These are phyloP conservation scores for Catharus minimus DNA, from an alignment of 2,113 vertebrate genomes.

Conservation along the genomic window DNA sequence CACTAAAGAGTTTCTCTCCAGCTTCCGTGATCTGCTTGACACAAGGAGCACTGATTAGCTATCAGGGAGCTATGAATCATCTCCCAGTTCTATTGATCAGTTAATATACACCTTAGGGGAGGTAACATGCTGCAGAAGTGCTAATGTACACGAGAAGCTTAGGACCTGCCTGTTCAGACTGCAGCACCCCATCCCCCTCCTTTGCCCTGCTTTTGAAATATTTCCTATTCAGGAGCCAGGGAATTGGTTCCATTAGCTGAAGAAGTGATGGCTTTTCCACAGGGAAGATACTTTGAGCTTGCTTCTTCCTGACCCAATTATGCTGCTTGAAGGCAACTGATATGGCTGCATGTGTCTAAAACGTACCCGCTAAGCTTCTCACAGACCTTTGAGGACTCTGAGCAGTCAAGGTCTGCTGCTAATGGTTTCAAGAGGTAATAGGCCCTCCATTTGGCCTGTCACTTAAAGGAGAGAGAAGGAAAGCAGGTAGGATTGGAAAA, in stretches of 20 bases:
- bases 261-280: background rate
- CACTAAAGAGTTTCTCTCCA: background rate
- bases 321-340: accelerated
- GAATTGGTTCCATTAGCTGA: background rate
- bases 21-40: background rate
- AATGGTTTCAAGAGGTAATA: background rate
- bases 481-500: background rate
- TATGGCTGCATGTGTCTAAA: background rate
- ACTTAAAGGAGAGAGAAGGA: background rate
- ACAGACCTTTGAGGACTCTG: background rate
- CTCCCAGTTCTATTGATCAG: background rate
- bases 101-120: background rate
- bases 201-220: background rate
- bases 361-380: background rate
- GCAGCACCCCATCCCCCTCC: background rate
- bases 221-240: background rate
- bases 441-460: background rate
- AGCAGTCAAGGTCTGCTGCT: background rate
- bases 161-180: background rate
- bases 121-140: background rate
- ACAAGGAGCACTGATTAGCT: background rate
- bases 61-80: background rate
- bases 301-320: background rate
- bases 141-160: background rate
- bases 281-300: background rate